phyloP scores from a whole-genome alignment of 1,140 invertebrate genomes.

The Ganaspis sp. region DNA sequence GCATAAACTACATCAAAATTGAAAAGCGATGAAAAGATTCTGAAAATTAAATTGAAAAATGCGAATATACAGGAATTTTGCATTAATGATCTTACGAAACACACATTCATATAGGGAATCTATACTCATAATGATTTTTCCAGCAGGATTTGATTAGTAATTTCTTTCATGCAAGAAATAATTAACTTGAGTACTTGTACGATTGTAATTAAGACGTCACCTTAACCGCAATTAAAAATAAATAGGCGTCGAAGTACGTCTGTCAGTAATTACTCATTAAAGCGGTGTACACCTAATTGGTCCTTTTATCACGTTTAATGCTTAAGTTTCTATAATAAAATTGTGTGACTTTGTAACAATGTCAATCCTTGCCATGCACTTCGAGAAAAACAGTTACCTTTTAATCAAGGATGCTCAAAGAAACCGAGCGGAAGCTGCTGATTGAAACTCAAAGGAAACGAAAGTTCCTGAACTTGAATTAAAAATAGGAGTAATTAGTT shows the following conservation, averaged over 20 bases:
- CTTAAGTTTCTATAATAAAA: constrained; percentile 12
- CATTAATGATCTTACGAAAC: neutral
- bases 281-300: neutral
- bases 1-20: neutral
- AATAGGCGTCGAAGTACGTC: neutral
- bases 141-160: neutral
- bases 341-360: neutral
- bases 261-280: neutral
- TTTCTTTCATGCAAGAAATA: neutral
- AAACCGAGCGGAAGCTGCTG: too few species aligned
- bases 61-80: neutral
- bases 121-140: neutral
- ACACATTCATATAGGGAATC: neutral
- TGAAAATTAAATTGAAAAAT: neutral
- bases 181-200: neutral
- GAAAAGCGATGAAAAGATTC: neutral
- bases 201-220: constrained; percentile 5
- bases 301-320: constrained; percentile 1
- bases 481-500: too few species aligned
- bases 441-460: too few species aligned
- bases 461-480: too few species aligned
- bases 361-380: too few species aligned
- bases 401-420: too few species aligned
- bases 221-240: constrained; percentile 2
- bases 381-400: too few species aligned